Evolutionary conservation across 2,888 invertebrate genomes (phyloP), one percentile per base, ranked within the genome.

Genomic region (Cybosia mesomella): DNA sequence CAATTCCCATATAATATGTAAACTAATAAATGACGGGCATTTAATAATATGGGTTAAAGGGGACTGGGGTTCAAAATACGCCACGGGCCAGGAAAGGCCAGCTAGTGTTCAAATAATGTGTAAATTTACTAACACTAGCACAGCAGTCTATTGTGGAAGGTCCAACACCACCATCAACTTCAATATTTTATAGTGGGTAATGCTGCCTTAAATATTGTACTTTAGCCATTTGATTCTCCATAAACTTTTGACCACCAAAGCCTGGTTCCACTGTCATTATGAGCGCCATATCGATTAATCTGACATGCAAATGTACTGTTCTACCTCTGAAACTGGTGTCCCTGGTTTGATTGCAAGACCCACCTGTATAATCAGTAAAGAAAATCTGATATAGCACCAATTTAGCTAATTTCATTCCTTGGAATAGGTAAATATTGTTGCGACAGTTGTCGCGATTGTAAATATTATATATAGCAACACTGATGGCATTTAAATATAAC

Each of bases 251-350:
- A 0, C 99, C 99, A 15, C 99, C 99, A 93, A 99, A 99, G 9
- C 99, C 99, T 70, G 99, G 99, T 89, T 99, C 99, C 0, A 99
- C 99, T 0, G 99, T 99, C 99, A 99, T 99, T 21, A 99, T 96
- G 2, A 99, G 95, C 67, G 99, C 97, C 96, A 98, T 97, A 89
- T 99, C n/a, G n/a, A n/a, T n/a, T n/a, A n/a, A n/a, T n/a, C 99
- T 10, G 99, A 97, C 76, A 97, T 88, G 66, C 97, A 97, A 64
- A 98, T 96, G 85, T 97, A 98, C 72, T 98, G 96, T 66, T 97
- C 95, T 15, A 99, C 96, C 66, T 96, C 96, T 68, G 97, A 96
- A 7, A 99, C 93, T 66, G 94, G 89, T 4, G 99, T 99, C 15
- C 97, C 97, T 18, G 99, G 99, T 91, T 99, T 99, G 60, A 99